Base-by-base conservation (phyloP, 2,797 vertebrate species). In the Brotula barbata region DNA sequence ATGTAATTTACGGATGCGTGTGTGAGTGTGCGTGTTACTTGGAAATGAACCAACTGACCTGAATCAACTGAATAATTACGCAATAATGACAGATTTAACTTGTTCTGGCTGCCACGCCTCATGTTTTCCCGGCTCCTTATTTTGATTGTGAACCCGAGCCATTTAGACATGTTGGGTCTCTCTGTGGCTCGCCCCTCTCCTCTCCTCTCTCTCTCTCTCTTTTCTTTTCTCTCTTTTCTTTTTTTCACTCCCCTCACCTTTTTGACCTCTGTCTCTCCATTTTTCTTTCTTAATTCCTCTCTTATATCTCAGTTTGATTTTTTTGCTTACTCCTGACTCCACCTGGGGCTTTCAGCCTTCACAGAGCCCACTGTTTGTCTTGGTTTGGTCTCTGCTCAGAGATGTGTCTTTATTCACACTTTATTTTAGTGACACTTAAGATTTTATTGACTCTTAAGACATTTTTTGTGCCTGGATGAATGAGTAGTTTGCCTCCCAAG, bases 161-260 rank as follows among this genome's bases (percentile, higher is more conserved):
- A 13, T 11, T 64, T 71, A 77, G 58, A 16, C 17, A 68, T 76
- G 23, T 75, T 75, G 73, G 79, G 74, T 87, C 79, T 82, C 73
- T 85, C 69, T 86, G 68, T 70, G 58, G 55, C 28, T n/a, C 15
- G 8, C 58, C 16, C 22, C n/a, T 8, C n/a, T 50, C 1, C 21
- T 15, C 39, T 23, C 17, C n/a, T 17, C 16, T 21, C 7, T 50
- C 23, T 1, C 8, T 7, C 33, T 31, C 21, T 20, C 9, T 23
- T 45, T 6, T 6, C 10, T 20, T 20, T 49, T 33, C 42, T 14
- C 22, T 41, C 2, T 17, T 20, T 42, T 25, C 6, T 5, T 23
- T 34, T 31, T 6, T 15, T 16, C 13, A 15, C 12, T 1, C 14
- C 22, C 16, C 20, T 6, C 11, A 9, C 3, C n/a, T 19, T 15